These are phyloP conservation scores for Tethya wilhelma DNA, from an alignment of 37 sponge, comb jelly and placozoan species.

Conservation along the genomic window DNA sequence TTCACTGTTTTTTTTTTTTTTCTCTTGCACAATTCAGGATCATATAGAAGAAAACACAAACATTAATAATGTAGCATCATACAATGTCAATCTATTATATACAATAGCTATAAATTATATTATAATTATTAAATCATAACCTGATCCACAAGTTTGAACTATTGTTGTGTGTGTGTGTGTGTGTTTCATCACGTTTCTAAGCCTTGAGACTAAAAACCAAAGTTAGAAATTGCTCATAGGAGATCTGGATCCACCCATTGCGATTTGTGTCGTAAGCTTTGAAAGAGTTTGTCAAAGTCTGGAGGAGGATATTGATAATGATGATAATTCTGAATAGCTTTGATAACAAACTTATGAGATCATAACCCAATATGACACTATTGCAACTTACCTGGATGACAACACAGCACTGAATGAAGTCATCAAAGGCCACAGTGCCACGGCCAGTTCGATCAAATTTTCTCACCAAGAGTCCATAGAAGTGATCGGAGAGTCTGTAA, in stretches of 20 bases:
- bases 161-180: constrained; percentile 3
- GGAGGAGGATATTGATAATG: neutral
- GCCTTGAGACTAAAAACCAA: constrained; percentile 90
- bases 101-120: no score
- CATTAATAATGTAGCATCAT: no score
- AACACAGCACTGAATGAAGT: constrained; percentile 99
- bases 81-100: no score
- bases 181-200: no score
- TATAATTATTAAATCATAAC: no score
- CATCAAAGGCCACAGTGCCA: constrained; percentile 94
- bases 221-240: constrained; percentile 97
- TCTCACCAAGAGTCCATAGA: constrained; percentile 85
- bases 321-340: no score
- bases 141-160: no score
- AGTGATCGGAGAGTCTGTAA: constrained; percentile 88
- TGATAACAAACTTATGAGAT: no score
- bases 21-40: no score
- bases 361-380: neutral
- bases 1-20: no score
- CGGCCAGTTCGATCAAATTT: constrained; percentile 96
- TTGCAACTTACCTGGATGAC: constrained; percentile 85
- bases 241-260: constrained; percentile 95
- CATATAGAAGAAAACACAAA: no score
- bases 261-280: constrained; percentile 89
- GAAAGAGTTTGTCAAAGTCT: constrained; percentile 96